Conservation (phyloP, 2,888 invertebrate species). For the Mythimna loreyi region DNA sequence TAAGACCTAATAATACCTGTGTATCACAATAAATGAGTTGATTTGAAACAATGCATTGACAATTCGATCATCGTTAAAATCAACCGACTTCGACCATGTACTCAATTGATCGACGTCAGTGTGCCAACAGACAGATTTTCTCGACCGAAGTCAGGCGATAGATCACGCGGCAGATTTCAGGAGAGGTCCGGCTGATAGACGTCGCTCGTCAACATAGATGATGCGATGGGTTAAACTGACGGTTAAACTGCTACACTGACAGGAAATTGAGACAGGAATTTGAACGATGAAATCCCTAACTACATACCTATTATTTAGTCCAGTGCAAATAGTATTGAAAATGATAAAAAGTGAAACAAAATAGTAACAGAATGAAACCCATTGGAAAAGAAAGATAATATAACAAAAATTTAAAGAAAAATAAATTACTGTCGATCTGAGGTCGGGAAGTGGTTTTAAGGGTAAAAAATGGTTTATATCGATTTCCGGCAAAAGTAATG, state of each 20-base stretch:
- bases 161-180: constrained; percentile 28
- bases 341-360: no score
- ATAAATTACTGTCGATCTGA: no score
- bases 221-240: constrained; percentile 1
- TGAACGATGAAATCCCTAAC: neutral
- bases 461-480: no score
- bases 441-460: no score
- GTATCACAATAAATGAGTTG: no score
- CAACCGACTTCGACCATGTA: neutral
- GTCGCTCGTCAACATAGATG: constrained; percentile 7
- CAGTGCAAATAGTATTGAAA: no score
- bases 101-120: constrained; percentile 6
- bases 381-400: no score
- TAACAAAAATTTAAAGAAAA: no score
- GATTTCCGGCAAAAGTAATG: no score
- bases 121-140: neutral
- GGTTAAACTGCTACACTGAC: neutral
- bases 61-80: neutral
- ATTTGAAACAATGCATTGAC: neutral
- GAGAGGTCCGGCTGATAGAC: constrained; percentile 33
- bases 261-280: neutral
- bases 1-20: no score
- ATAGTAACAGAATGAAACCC: no score
- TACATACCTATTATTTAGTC: no score
- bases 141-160: constrained; percentile 28